Percentiles rank a stretch among this genome's conserved stretches.
Evolutionary conservation across 2,113 vertebrate species (phyloP).

Genomic region (Gymnarchus niloticus): DNA sequence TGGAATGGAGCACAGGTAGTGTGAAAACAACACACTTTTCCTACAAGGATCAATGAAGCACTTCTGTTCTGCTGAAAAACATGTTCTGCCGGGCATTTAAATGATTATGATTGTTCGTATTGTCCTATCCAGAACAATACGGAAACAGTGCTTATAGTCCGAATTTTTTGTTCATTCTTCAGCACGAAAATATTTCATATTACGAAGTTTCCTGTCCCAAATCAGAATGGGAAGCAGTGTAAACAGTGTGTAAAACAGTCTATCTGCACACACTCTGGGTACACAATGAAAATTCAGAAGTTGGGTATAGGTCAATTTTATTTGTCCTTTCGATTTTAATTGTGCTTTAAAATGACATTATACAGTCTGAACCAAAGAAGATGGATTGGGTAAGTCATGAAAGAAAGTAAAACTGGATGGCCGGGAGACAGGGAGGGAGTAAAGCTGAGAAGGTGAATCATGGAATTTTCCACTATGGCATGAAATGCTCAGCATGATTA

Average conservation of each 20-base stretch:
- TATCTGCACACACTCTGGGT: neutral
- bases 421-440: neutral
- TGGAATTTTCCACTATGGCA: constrained; percentile 31
- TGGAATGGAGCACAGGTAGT: too few species aligned
- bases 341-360: neutral
- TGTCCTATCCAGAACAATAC: neutral
- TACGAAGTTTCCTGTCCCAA: neutral
- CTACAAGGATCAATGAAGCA: too few species aligned
- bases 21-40: too few species aligned
- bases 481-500: constrained; percentile 23
- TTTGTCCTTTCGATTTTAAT: neutral
- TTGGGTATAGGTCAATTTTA: neutral
- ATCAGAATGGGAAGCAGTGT: neutral
- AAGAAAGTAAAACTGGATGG: neutral
- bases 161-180: neutral
- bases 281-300: neutral
- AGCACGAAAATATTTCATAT: neutral
- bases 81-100: neutral
- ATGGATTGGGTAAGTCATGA: neutral
- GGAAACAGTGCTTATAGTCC: neutral
- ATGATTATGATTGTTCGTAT: neutral
- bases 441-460: neutral
- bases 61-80: neutral
- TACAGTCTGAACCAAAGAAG: neutral
- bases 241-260: neutral